Evolutionary conservation across 2,113 vertebrate species (phyloP).

Genomic region (Paradoxurus hermaphroditus): DNA sequence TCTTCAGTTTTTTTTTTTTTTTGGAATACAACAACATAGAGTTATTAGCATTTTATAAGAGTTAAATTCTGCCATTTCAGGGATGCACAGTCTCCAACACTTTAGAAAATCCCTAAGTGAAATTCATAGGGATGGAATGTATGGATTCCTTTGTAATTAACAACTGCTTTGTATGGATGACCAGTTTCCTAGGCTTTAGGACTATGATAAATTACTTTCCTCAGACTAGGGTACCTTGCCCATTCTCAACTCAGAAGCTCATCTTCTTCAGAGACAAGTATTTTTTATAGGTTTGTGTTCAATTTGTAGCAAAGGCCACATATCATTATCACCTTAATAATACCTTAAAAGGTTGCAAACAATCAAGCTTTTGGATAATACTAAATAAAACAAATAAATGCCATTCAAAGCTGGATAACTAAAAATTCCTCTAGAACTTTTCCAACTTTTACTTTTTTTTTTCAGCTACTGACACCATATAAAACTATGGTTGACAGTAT

Average conservation of each 20-base stretch:
- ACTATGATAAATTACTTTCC: background rate
- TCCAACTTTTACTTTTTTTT: constrained; percentile 37
- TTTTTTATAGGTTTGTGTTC: background rate
- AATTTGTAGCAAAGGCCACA: background rate
- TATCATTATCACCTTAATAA: background rate
- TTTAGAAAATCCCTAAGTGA: background rate
- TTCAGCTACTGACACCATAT: background rate
- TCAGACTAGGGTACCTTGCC: background rate
- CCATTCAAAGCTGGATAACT: background rate
- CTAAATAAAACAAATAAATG: background rate
- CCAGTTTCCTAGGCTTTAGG: background rate
- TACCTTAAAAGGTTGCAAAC: background rate
- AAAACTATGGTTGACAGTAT: constrained; percentile 51
- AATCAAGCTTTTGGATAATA: background rate
- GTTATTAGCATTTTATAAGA: background rate
- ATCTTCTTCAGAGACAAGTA: background rate
- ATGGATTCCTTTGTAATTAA: background rate
- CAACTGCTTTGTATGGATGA: background rate
- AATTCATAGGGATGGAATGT: constrained; percentile 31
- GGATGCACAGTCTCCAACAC: background rate
- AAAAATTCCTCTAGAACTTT: background rate
- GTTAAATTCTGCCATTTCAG: background rate
- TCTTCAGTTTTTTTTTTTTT: background rate
- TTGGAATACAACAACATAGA: background rate
- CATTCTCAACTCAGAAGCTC: constrained; percentile 26